Evolutionary conservation across 2,113 vertebrate genomes (phyloP).

Genomic region (Callionymus lyra): DNA sequence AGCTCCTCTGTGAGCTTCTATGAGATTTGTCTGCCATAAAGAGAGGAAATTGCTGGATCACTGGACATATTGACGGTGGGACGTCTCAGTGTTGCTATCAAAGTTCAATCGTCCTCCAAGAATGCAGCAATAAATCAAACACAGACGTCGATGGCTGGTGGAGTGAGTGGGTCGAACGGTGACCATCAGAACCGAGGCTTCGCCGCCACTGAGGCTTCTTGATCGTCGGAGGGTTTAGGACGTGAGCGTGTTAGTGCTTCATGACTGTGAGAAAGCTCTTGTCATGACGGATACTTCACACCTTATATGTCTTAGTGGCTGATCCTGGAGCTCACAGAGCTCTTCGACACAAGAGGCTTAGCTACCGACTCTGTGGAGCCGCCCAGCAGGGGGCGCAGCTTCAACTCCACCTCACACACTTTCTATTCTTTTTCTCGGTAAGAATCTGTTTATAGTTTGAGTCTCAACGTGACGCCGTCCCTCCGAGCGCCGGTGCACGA

Average conservation of each 20-base stretch:
- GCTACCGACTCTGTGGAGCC: conserved; percentile 7
- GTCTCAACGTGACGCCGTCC: no score
- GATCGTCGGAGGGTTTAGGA: background rate
- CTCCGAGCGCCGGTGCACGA: no score
- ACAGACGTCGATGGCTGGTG: conserved; percentile 6
- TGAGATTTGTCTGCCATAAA: no score
- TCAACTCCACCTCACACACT: conserved; percentile 1
- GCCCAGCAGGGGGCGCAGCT: background rate
- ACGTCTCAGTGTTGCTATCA: no score
- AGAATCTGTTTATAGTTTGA: no score
- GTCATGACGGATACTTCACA: conserved; percentile 18
- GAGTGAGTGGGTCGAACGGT: background rate
- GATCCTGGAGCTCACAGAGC: conserved; percentile 21
- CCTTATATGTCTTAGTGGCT: conserved; percentile 26
- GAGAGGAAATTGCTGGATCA: no score
- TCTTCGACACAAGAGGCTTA: conserved; percentile 21
- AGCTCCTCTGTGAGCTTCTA: no score
- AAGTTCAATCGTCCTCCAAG: no score
- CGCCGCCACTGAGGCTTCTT: background rate
- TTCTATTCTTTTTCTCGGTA: background rate
- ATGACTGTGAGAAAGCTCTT: conserved; percentile 23
- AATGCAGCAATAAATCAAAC: background rate
- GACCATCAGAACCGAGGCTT: conserved; percentile 2
- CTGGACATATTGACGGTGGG: no score
- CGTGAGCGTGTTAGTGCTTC: background rate